phyloP scores from a whole-genome alignment of 2,797 vertebrate genomes.

The Columba guinea region DNA sequence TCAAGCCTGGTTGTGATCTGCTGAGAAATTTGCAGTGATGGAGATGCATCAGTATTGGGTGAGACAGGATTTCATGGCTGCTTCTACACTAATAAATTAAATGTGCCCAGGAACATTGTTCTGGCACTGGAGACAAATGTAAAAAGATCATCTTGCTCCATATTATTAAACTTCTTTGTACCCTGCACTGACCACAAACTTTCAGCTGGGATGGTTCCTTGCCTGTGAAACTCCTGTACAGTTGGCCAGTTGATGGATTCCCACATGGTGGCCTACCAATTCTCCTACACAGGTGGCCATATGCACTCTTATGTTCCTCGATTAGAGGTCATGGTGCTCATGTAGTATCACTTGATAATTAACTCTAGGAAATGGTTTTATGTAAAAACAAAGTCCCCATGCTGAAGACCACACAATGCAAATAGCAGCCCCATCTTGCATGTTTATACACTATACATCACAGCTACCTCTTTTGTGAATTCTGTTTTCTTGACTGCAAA shows the following conservation, averaged over 20 bases:
- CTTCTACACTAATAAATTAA: not conserved
- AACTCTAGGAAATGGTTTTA: not conserved
- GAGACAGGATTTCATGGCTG: not conserved
- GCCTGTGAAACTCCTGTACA: not conserved
- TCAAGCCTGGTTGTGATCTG: not conserved
- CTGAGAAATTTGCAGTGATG: not conserved
- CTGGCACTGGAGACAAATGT: not conserved
- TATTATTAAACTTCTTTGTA: not conserved
- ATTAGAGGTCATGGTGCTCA: accelerated
- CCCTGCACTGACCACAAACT: not conserved
- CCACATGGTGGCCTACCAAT: not conserved
- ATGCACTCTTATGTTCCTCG: accelerated
- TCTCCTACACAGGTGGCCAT: not conserved
- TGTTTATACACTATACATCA: not conserved
- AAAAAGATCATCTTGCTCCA: not conserved
- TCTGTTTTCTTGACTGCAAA: not conserved
- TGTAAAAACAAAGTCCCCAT: not conserved
- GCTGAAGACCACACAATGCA: not conserved
- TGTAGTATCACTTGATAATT: not conserved
- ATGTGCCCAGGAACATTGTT: slow-evolving; percentile 4
- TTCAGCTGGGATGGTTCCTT: not conserved
- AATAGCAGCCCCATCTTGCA: not conserved
- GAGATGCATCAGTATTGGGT: not conserved
- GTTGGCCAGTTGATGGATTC: not conserved
- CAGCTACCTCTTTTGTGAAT: not conserved